Percentiles rank a stretch among this genome's conserved stretches.
These are phyloP conservation scores for Planiliza haematocheilus DNA, from an alignment of 2,113 vertebrate genomes.

Conservation along the genomic window DNA sequence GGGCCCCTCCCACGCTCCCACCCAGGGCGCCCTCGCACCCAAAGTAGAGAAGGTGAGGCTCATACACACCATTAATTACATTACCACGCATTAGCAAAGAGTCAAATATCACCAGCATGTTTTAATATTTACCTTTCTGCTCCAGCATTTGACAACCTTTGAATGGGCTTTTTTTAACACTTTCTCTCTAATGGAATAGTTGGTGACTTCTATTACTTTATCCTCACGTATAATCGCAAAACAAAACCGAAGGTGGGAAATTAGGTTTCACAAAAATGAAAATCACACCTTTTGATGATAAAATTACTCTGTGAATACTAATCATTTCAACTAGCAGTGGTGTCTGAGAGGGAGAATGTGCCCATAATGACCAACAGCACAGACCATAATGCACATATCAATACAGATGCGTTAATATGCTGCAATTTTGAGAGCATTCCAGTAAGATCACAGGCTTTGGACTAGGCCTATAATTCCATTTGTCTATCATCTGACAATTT, in stretches of 20 bases:
- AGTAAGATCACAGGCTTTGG: neutral
- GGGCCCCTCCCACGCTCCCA: constrained; percentile 71
- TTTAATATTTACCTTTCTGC: neutral
- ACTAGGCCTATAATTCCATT: neutral
- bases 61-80: neutral
- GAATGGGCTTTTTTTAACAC: neutral
- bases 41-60: constrained; percentile 92
- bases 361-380: no score
- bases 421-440: neutral
- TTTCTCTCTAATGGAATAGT: constrained; percentile 26
- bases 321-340: neutral
- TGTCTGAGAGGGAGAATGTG: neutral
- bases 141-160: neutral
- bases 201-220: constrained; percentile 26
- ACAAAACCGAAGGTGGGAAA: neutral
- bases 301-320: neutral
- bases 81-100: no score
- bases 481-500: no score
- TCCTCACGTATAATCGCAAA: constrained; percentile 10
- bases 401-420: neutral
- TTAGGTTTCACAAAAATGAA: neutral
- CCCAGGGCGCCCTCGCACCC: constrained; percentile 66
- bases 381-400: neutral
- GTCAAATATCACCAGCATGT: neutral
- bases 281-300: neutral